Base-by-base conservation (phyloP, 2,113 vertebrate genomes). In the Willisornis vidua region DNA sequence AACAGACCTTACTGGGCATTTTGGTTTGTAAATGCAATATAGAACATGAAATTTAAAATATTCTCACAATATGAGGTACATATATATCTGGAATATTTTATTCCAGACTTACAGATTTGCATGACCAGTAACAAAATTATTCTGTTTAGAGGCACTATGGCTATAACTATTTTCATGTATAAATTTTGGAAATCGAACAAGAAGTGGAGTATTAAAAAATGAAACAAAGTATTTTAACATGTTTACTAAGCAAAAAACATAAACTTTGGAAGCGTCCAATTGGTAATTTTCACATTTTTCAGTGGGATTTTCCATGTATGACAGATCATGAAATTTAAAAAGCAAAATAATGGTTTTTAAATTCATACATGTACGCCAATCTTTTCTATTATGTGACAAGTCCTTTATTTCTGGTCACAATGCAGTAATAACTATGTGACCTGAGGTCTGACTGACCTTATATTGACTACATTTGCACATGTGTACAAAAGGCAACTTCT, bases 11-110 rank as follows among this genome's bases (percentile, higher is more conserved):
- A 77, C 14, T 51, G 31, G 33, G 23, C 43, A 67, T 73, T 90
- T 90, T 62, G 6, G 24, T 89, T 46, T 63, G 10, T 72, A 89
- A 77, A 71, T 48, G 35, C 74, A 87, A 90, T 12, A 62, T 22
- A 90, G 73, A 90, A 90, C 86, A 26, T 55, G 78, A 88, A 80
- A 68, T 54, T 90, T 84, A 33, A 90, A 90, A 87, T 81, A 59
- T 33, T 74, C 28, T 68, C 31, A 62, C 23, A 77, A 11, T 55
- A 28, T 31, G 45, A 87, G 29, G 24, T 39, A 55, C 43, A 35
- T 5, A 41, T 41, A 41, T 41, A 41, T 41, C 41, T 41, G 41
- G 41, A 49, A 17, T 43, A 68, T 75, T 89, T 95, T 87, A 41
- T 66, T 74, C 73, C 68, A 77, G 62, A 67, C 17, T 62, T 52